phyloP scores from a whole-genome alignment of 1,140 invertebrate species.

The Drosophila obscura region DNA sequence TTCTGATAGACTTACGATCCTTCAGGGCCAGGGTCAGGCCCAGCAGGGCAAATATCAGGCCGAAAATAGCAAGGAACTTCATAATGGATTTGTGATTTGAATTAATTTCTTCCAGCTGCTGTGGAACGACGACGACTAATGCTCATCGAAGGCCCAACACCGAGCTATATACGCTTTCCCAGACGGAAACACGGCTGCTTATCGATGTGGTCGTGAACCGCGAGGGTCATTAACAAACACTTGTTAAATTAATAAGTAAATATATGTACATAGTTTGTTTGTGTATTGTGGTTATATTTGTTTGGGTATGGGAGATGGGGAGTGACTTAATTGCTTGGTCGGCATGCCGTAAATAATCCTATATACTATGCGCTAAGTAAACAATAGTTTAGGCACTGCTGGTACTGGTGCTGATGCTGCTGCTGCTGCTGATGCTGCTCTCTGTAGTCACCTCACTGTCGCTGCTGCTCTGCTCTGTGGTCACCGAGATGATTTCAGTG shows the following conservation, averaged over 20 bases:
- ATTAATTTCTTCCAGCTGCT: slow-evolving; percentile 12
- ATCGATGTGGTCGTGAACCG: slow-evolving; percentile 33
- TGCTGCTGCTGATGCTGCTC: slow-evolving; percentile 13
- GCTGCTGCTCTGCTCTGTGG: slow-evolving; percentile 19
- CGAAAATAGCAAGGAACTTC: slow-evolving; percentile 55
- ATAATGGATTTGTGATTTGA: slow-evolving; percentile 23
- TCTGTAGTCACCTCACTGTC: slow-evolving; percentile 35
- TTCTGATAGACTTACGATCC: slow-evolving; percentile 41
- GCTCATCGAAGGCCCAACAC: slow-evolving; percentile 1
- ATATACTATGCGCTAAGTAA: slow-evolving; percentile 23
- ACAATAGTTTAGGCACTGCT: slow-evolving; percentile 11
- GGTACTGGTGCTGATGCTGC: slow-evolving; percentile 2
- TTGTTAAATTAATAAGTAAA: slow-evolving; percentile 47
- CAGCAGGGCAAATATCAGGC: slow-evolving; percentile 53
- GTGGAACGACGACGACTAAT: slow-evolving; percentile 46
- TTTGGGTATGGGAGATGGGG: not conserved
- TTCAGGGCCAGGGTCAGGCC: slow-evolving; percentile 46
- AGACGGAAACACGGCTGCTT: slow-evolving; percentile 10
- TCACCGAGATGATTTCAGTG: slow-evolving; percentile 7
- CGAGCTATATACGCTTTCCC: slow-evolving; percentile 44
- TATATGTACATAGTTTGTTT: not conserved
- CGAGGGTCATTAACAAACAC: slow-evolving; percentile 63
- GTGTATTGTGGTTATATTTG: slow-evolving; percentile 14
- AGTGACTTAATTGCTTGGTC: too few species aligned
- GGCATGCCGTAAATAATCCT: slow-evolving; percentile 22